Base-by-base conservation (phyloP, 2,113 vertebrate species). In the Platichthys stellatus region DNA sequence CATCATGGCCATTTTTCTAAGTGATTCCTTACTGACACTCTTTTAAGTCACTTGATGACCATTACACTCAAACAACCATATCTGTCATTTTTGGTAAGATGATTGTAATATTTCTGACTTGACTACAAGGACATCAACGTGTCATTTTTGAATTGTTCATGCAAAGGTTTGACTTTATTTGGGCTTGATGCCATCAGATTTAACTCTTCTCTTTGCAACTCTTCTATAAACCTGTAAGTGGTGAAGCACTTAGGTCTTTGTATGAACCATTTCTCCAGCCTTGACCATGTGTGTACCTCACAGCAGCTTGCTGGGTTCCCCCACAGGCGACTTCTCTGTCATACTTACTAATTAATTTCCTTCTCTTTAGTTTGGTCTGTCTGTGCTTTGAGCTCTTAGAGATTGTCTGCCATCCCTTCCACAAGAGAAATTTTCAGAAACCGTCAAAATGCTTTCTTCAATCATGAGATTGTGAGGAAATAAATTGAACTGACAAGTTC, bases 101-200 rank as follows among this genome's bases (percentile, higher is more conserved):
- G 47, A 51, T 51, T 70, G 49, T 31, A 74, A 57, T 64, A 54
- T 56, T 59, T 74, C 61, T 62, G 65, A 78, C 40, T 21, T 57
- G 23, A 64, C 31, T 17, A 18, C 23, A 54, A 8, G 5, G 11
- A 74, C 20, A 61, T 28, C 28, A 28, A 28, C 28, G 5, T 28
- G 28, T 28, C 28, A 28, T 70, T 26, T 74, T 69, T 38, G 58
- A 40, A 40, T 17, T 49, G 62, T 69, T 80, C 49, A 49, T 1
- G 43, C 35, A 78, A 21, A 49, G n/a, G 23, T 74, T 78, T 49
- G 47, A 18, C 47, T 49, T 18, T 18, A 49, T 14, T 49, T 47
- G 24, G 59, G 24, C 62, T 70, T 31, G 49, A 69, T 72, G 43
- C 9, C 49, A 0, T 14, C 49, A 64, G 26, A 56, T 20, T 56